phyloP scores from a whole-genome alignment of 1,140 invertebrate genomes.

The Calephelis virginiensis region DNA sequence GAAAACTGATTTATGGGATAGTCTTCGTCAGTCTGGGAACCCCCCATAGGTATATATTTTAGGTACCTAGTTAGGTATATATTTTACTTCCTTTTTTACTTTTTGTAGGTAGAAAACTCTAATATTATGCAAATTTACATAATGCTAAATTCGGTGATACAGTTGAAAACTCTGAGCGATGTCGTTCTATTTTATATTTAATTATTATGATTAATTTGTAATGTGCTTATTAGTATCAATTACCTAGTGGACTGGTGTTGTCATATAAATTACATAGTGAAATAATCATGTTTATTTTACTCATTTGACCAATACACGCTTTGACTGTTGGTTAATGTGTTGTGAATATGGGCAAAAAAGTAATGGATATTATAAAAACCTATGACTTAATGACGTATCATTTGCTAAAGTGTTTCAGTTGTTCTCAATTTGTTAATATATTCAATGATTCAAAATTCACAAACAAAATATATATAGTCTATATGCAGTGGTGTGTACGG shows the following conservation, averaged over 20 bases:
- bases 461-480: too few species aligned
- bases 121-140: too few species aligned
- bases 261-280: background rate
- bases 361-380: background rate
- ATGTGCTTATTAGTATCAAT: background rate
- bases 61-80: too few species aligned
- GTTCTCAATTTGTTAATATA: too few species aligned
- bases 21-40: too few species aligned
- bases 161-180: background rate
- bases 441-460: too few species aligned
- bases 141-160: too few species aligned
- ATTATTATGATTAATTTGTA: background rate
- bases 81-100: too few species aligned
- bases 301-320: background rate
- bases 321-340: constrained; percentile 1
- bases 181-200: background rate
- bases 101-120: too few species aligned
- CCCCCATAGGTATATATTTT: too few species aligned
- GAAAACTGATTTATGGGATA: too few species aligned
- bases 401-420: background rate
- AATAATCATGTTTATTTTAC: background rate
- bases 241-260: background rate
- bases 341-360: background rate
- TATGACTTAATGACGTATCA: background rate
- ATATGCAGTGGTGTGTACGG: too few species aligned